Evolutionary conservation across 2,888 invertebrate genomes (phyloP).

Genomic region (Acronicta aceris): DNA sequence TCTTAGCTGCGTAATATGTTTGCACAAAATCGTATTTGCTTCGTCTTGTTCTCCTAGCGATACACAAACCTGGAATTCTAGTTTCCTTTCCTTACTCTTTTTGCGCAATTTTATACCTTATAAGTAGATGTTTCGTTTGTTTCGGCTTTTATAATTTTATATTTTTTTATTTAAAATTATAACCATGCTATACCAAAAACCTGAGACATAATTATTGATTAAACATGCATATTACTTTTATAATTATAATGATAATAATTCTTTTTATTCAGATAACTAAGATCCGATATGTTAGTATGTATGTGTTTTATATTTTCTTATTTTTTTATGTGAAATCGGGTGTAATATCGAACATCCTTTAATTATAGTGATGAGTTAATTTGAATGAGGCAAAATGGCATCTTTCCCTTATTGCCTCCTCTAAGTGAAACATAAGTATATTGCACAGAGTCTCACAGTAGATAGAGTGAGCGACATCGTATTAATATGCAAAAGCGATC

Average conservation of each 20-base stretch:
- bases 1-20: not conserved
- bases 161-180: too few species aligned
- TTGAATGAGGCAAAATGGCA: conserved; percentile 17
- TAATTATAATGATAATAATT: too few species aligned
- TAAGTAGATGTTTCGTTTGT: too few species aligned
- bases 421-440: conserved; percentile 18
- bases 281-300: too few species aligned
- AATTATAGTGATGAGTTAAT: conserved; percentile 10
- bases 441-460: conserved; percentile 38
- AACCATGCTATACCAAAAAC: too few species aligned
- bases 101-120: not conserved
- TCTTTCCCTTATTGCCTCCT: conserved; percentile 20
- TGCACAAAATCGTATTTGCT: not conserved
- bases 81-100: not conserved
- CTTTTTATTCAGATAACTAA: too few species aligned
- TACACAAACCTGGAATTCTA: not conserved
- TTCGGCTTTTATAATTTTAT: too few species aligned
- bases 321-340: not conserved
- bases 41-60: not conserved
- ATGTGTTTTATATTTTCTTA: too few species aligned
- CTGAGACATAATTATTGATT: too few species aligned
- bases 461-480: conserved; percentile 44
- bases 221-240: too few species aligned
- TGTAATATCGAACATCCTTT: conserved; percentile 6
- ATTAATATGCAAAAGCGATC: conserved; percentile 80